phyloP scores from a whole-genome alignment of 2,797 vertebrate genomes.

The Scyliorhinus canicula region DNA sequence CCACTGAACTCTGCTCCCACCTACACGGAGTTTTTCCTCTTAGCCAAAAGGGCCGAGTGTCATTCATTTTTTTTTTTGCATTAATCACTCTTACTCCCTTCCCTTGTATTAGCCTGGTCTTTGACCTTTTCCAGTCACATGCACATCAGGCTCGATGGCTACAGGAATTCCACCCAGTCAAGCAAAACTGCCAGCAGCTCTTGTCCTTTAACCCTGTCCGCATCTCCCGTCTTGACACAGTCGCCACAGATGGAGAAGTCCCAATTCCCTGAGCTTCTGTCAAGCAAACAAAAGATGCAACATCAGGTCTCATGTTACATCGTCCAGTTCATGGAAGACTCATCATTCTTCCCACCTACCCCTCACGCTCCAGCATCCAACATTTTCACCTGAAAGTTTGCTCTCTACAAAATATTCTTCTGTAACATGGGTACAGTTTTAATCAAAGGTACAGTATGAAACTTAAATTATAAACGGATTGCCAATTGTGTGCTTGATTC shows the following conservation, averaged over 20 bases:
- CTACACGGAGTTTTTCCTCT: background rate
- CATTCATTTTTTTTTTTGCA: background rate
- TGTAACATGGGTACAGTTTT: background rate
- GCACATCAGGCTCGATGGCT: background rate
- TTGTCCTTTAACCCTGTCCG: slow-evolving; percentile 18
- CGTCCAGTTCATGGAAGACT: background rate
- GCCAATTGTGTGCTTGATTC: background rate
- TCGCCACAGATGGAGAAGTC: background rate
- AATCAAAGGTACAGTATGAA: background rate
- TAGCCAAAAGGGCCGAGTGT: background rate
- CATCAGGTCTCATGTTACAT: background rate
- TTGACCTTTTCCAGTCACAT: background rate
- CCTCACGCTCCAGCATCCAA: background rate
- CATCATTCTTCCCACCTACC: background rate
- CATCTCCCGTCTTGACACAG: background rate
- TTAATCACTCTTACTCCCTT: background rate
- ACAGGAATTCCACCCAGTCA: background rate
- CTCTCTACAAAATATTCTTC: background rate
- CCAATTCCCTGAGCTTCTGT: background rate
- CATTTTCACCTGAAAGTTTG: background rate
- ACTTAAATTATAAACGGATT: background rate
- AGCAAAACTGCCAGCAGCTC: background rate
- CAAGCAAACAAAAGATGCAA: slow-evolving; percentile 1
- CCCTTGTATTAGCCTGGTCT: background rate
- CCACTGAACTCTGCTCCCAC: background rate